Evolutionary conservation across 2,797 vertebrate genomes (phyloP), one percentile per base, ranked within the genome.

Genomic region (Poeciliopsis presidionis): DNA sequence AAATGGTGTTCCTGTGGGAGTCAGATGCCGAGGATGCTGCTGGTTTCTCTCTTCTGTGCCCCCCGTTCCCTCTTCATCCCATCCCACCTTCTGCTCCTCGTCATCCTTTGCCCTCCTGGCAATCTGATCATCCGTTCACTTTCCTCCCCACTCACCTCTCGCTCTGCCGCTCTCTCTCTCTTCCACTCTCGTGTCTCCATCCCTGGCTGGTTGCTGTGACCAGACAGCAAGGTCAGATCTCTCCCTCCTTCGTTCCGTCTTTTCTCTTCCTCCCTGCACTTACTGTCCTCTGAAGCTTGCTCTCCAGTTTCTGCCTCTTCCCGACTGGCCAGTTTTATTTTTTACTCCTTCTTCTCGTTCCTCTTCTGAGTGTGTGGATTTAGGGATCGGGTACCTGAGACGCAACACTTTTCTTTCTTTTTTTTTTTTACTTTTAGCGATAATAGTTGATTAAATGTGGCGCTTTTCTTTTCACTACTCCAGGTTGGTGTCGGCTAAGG

Each of bases 201-300:
- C 83, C 84, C 73, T 78, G 75, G 74, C 87, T 91, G 82, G 83
- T 86, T 91, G 89, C 89, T 87, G 85, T 90, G 90, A 88, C 89
- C 88, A 93, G 90, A 91, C 92, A 92, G 92, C 94, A 95, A 96
- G 95, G 95, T 95, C 94, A 95, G 90, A 93, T 87, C 89, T 86
- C 83, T 81, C 78, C 75, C 65, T 80, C 63, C 76, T 73, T 87
- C 83, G 20, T 55, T 83, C 88, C 8, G 77, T 85, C 79, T 84
- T 88, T 76, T 84, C 83, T 84, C 77, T 78, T 75, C 76, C 85
- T 82, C 88, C 81, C 84, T 85, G 90, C 85, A 85, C 89, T 92
- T 94, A 92, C 91, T 88, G 87, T 88, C 78, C 89, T 81, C 88
- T 49, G 80, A 78, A 65, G 81, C 89, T 91, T 28, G 78, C 83